These are phyloP conservation scores for Tapirus terrestris DNA, from an alignment of 2,113 vertebrate species.

Conservation along the genomic window DNA sequence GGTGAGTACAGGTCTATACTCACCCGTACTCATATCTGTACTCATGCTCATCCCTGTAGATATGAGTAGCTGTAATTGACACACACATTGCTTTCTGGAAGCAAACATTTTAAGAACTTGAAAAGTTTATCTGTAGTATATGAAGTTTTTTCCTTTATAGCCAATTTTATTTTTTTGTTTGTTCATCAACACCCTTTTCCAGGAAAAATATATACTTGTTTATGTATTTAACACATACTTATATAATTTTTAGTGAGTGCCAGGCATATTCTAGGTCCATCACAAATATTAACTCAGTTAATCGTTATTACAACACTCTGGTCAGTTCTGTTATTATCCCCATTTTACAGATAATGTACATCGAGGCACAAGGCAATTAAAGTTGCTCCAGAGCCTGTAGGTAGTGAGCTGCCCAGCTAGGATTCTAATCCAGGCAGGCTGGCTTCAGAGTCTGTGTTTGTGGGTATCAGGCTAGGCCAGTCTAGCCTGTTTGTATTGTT, in stretches of 20 bases:
- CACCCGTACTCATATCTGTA: too few relatives aligned
- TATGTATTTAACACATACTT: neutral
- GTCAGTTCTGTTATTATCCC: neutral
- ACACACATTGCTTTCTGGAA: neutral
- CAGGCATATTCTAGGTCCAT: neutral
- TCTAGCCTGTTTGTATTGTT: neutral
- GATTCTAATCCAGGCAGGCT: neutral
- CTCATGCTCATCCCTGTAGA: too few relatives aligned
- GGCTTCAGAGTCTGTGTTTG: neutral
- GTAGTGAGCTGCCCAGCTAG: neutral
- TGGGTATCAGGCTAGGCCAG: neutral
- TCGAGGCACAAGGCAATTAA: neutral
- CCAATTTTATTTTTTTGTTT: neutral
- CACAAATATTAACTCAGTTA: neutral
- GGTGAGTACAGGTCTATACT: too few relatives aligned
- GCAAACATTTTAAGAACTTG: neutral
- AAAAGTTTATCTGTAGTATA: neutral
- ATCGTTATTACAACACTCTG: neutral
- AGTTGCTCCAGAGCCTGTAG: neutral
- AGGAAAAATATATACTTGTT: neutral
- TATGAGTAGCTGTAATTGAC: neutral
- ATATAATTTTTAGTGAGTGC: neutral
- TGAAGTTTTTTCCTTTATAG: neutral
- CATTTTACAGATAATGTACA: neutral
- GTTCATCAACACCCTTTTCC: neutral